phyloP scores from a whole-genome alignment of 2,888 invertebrate genomes.

The Timandra comae region DNA sequence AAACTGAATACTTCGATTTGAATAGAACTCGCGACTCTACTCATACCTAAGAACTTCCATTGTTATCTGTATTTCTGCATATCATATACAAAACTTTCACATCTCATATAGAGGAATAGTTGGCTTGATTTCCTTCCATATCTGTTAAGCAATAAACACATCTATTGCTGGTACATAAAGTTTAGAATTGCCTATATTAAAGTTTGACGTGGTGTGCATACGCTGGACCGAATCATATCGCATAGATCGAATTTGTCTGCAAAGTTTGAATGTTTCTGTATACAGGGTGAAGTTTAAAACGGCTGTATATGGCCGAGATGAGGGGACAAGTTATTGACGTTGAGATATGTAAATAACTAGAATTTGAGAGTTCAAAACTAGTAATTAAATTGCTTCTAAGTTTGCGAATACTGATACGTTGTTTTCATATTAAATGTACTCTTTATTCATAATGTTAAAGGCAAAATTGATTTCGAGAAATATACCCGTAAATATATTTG shows the following conservation, averaged over 20 bases:
- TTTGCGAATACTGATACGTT: too few species aligned
- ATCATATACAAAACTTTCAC: constrained; percentile 28
- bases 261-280: constrained; percentile 72
- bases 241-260: constrained; percentile 73
- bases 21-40: constrained; percentile 5
- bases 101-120: constrained; percentile 22
- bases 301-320: constrained; percentile 36
- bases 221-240: constrained; percentile 48
- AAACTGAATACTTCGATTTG: neutral
- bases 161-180: constrained; percentile 28
- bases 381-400: too few species aligned
- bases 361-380: too few species aligned
- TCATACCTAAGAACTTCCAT: constrained; percentile 9
- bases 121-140: constrained; percentile 18
- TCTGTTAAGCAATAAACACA: constrained; percentile 17
- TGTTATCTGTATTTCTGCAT: constrained; percentile 23
- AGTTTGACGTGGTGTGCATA: constrained; percentile 29
- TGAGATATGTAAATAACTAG: too few species aligned
- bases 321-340: constrained; percentile 16
- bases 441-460: too few species aligned
- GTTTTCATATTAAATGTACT: too few species aligned
- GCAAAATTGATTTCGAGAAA: too few species aligned
- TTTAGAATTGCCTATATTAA: constrained; percentile 28
- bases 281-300: constrained; percentile 47
- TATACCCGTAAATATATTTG: too few species aligned